Evolutionary conservation across 30 jellyfish, hydroid and myxozoan genomes (phyloP).

Genomic region (Hydractinia symbiolongicarpus): DNA sequence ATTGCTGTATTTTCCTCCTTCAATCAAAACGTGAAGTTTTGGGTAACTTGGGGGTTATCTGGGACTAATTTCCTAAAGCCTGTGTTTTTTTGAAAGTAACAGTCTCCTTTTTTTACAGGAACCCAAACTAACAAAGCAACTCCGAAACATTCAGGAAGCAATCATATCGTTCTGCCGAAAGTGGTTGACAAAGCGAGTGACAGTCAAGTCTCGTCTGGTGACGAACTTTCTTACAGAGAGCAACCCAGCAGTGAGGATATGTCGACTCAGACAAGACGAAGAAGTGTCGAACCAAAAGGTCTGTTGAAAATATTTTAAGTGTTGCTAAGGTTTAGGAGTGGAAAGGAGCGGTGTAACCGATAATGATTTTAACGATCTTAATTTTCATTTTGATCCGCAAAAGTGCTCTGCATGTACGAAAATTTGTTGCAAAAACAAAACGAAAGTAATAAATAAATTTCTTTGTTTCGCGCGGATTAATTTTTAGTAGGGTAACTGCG

Average conservation of each 20-base stretch:
- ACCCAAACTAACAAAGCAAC: slow-evolving; percentile 34
- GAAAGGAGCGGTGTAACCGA: no score
- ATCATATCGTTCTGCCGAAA: neutral
- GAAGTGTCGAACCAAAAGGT: slow-evolving; percentile 39
- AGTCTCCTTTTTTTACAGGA: slow-evolving; percentile 10
- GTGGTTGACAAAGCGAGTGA: neutral
- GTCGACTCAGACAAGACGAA: slow-evolving; percentile 26
- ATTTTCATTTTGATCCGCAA: no score
- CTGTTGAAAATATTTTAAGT: neutral
- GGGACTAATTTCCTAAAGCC: neutral
- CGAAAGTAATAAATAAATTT: no score
- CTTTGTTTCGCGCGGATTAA: no score
- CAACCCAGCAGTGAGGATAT: neutral
- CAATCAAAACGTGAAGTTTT: neutral
- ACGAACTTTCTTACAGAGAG: neutral
- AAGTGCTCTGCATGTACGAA: no score
- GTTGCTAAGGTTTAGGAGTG: neutral
- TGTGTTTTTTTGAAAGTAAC: no score
- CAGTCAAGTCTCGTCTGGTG: neutral
- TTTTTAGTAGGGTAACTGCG: no score
- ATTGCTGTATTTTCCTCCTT: no score
- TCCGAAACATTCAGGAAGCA: neutral
- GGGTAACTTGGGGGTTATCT: neutral
- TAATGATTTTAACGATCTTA: no score
- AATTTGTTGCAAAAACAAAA: no score